Conservation (phyloP, 2,797 vertebrate genomes). For the Arremon aurantiirostris region DNA sequence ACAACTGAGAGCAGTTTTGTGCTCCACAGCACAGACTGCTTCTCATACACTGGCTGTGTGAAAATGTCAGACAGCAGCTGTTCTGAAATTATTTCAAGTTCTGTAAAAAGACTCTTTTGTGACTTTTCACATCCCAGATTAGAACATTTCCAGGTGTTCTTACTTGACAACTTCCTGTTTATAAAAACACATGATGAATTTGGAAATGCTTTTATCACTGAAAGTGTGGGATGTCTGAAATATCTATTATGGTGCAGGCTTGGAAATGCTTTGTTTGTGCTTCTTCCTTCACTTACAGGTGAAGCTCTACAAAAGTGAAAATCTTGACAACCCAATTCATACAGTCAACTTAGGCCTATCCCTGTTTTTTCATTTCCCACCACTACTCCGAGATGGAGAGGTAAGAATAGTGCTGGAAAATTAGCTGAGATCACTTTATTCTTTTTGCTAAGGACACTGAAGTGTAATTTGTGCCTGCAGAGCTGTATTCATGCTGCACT, state of each 20-base stretch:
- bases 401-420: conserved; percentile 64
- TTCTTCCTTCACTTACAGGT: conserved; percentile 76
- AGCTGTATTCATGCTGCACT: neutral
- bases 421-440: neutral
- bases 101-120: neutral
- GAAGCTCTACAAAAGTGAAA: conserved; percentile 95
- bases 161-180: neutral
- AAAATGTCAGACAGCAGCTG: neutral
- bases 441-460: neutral
- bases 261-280: neutral
- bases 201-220: neutral
- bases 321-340: conserved; percentile 94
- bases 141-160: neutral
- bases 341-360: conserved; percentile 93
- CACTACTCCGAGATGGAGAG: conserved; percentile 93
- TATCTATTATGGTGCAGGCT: fast-evolving
- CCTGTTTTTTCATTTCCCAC: conserved; percentile 95
- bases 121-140: neutral
- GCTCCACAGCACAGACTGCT: neutral
- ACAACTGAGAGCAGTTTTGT: neutral
- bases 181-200: neutral
- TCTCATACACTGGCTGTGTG: neutral
- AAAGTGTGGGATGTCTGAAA: neutral
- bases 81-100: neutral
- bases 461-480: neutral